phyloP scores from a whole-genome alignment of 2,888 invertebrate species.

The Adineta ricciae region DNA sequence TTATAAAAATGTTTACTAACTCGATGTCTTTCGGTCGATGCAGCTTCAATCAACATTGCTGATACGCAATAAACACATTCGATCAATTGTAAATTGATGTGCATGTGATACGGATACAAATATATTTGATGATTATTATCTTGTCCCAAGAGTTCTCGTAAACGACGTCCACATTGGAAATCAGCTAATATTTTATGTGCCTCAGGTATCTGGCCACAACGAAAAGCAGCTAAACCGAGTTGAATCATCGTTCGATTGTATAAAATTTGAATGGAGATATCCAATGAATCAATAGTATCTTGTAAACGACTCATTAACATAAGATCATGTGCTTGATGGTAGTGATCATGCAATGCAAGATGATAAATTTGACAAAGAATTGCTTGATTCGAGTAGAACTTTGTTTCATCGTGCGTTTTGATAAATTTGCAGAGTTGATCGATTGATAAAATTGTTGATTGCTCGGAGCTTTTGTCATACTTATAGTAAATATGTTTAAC shows the following conservation, averaged over 20 bases:
- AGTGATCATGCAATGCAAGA: conserved; percentile 90
- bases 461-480: conserved; percentile 25
- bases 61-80: conserved; percentile 97
- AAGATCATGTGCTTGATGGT: conserved; percentile 79
- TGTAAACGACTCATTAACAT: conserved; percentile 94
- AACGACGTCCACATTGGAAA: conserved; percentile 93
- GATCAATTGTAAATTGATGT: conserved; percentile 89
- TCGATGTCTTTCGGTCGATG: conserved; percentile 83
- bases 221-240: conserved; percentile 90
- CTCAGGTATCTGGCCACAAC: conserved; percentile 82
- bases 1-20: conserved; percentile 95
- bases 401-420: conserved; percentile 82
- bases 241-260: conserved; percentile 98
- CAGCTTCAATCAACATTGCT: conserved; percentile 96
- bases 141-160: conserved; percentile 88
- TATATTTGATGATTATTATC: conserved; percentile 64
- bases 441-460: conserved; percentile 6
- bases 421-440: conserved; percentile 87
- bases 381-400: conserved; percentile 82
- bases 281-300: conserved; percentile 63
- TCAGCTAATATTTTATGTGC: conserved; percentile 94
- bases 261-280: conserved; percentile 60
- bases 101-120: conserved; percentile 98
- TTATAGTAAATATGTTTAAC: conserved; percentile 95
- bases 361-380: conserved; percentile 96